These are phyloP conservation scores for Forficula auricularia DNA, from an alignment of 1,140 invertebrate species.

Conservation along the genomic window DNA sequence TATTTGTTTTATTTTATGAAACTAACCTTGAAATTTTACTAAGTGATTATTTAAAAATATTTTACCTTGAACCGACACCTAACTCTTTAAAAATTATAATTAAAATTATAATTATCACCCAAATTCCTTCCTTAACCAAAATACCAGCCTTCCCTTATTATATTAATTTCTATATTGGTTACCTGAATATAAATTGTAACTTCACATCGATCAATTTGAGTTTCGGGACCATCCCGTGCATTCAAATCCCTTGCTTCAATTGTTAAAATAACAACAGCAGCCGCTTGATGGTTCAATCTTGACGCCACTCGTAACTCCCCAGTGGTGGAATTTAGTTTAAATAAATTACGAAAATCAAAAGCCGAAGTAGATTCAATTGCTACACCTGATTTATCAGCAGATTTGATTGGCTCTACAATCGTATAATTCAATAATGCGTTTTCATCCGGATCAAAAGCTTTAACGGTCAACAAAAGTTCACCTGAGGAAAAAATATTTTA, in stretches of 20 bases:
- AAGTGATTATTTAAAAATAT: too few species aligned
- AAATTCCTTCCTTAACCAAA: too few species aligned
- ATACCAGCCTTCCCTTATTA: too few species aligned
- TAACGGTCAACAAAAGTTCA: conserved; percentile 39
- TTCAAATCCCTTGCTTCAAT: conserved; percentile 55
- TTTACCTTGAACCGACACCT: too few species aligned
- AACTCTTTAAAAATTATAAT: too few species aligned
- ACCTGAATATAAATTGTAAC: conserved; percentile 58
- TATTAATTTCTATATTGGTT: too few species aligned
- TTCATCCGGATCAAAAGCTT: conserved; percentile 49
- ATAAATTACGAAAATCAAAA: conserved; percentile 48
- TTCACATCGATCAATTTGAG: conserved; percentile 46
- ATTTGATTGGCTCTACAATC: conserved; percentile 46
- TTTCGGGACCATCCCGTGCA: conserved; percentile 42
- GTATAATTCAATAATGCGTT: conserved; percentile 48
- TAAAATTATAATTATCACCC: too few species aligned
- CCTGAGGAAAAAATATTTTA: conserved; percentile 19
- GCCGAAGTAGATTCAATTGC: conserved; percentile 36
- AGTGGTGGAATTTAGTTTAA: conserved; percentile 45
- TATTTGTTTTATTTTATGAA: too few species aligned
- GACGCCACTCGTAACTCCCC: conserved; percentile 54
- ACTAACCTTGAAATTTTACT: too few species aligned
- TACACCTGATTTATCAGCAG: conserved; percentile 56
- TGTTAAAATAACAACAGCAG: conserved; percentile 59
- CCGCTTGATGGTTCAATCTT: conserved; percentile 54